Evolutionary conservation across 2,888 invertebrate genomes (phyloP), one percentile per base, ranked within the genome.

Genomic region (Eupithecia exiguata): DNA sequence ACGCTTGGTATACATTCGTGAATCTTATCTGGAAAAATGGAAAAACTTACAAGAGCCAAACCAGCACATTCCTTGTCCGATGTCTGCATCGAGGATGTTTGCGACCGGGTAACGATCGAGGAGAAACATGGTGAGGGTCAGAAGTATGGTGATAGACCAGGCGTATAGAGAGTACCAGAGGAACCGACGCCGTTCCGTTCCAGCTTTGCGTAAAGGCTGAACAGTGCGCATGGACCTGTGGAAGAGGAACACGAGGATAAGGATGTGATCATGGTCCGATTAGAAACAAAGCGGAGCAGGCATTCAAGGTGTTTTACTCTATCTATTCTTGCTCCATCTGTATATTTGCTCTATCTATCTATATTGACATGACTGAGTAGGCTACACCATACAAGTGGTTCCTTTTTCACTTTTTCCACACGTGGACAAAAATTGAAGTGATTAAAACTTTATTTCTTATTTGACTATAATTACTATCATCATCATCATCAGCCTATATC

Each of bases 121-220:
- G 3, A 95, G 83, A 70, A 95, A 94, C 73, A 95, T 95, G 10
- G 94, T 84, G 14, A 91, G 79, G 0, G 96, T 96, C 58, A 97
- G 86, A 0, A 95, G 49, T 5, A 95, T 84, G 0, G 97, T 95
- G 14, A 96, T 82, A 5, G 96, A 96, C 97, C 97, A 97, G 1
- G 97, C 97, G 86, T 97, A 97, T 1, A 96, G 65, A 0, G 96
- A 96, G 86, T 97, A 97, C 84, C 94, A 91, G 4, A 96, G 72
- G 84, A 97, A 96, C 75, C 95, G 95, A 67, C 95, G 95, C 46
- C 92, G 84, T 76, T 95, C 95, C 1, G 94, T 91, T 66, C 87
- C 88, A 30, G 90, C 87, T 79, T 92, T 93, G 77, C 91, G 89
- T 81, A 94, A 85, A 1, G 92, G 89, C 78, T 94, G 93, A 40